These are phyloP conservation scores for Petrolisthes manimaculis DNA, from an alignment of 2,888 invertebrate genomes.

Conservation along the genomic window DNA sequence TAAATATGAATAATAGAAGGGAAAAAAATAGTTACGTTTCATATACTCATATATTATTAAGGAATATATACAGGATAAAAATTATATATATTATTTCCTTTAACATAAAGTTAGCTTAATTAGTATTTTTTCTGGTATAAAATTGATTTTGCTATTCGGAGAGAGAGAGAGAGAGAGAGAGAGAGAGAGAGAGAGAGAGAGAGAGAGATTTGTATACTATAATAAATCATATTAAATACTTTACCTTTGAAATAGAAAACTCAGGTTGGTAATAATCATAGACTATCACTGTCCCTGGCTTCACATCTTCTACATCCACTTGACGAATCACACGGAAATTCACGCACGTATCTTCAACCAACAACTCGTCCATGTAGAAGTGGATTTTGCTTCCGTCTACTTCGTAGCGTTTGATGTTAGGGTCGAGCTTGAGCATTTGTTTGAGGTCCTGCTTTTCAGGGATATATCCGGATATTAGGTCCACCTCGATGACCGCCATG, in stretches of 20 bases:
- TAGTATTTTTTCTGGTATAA: no score
- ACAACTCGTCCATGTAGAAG: conserved; percentile 60
- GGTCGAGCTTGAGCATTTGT: conserved; percentile 34
- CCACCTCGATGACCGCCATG: conserved; percentile 72
- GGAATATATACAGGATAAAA: background rate
- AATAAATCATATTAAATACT: background rate
- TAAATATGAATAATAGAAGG: no score
- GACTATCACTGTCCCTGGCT: conserved; percentile 67
- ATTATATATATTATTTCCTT: no score
- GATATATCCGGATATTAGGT: conserved; percentile 70
- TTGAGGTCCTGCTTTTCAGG: conserved; percentile 68
- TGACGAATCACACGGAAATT: conserved; percentile 68
- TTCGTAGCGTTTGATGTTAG: conserved; percentile 51
- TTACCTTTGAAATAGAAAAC: conserved; percentile 55
- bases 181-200: no score
- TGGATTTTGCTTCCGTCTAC: conserved; percentile 59
- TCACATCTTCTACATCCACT: conserved; percentile 68
- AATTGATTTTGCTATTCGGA: no score
- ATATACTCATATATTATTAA: background rate
- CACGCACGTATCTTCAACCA: conserved; percentile 67
- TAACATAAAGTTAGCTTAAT: no score
- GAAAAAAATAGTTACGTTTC: background rate
- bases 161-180: no score
- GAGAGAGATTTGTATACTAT: no score
- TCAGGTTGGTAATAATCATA: conserved; percentile 69